A percentile compares a stretch with the other conserved stretches of the same genome.
phyloP scores from a whole-genome alignment of 2,888 invertebrate species.

The Thymelicus acteon region DNA sequence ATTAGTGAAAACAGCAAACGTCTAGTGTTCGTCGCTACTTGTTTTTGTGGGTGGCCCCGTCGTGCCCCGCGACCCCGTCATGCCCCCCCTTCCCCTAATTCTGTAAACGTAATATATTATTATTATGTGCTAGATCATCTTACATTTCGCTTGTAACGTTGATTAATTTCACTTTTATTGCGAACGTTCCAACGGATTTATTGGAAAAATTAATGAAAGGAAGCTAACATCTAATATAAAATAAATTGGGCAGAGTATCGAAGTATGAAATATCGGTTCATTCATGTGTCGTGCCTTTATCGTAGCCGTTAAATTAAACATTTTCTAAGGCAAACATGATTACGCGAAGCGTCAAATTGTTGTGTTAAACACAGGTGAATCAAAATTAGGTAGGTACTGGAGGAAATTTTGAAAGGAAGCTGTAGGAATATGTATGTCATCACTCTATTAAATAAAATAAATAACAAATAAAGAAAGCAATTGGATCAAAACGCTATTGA shows the following conservation, averaged over 20 bases:
- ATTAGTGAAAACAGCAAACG: no score
- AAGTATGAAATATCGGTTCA: background rate
- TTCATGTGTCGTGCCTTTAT: background rate
- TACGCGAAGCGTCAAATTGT: constrained; percentile 7
- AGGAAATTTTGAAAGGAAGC: constrained; percentile 10
- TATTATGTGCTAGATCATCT: background rate
- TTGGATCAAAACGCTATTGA: no score
- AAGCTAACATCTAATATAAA: background rate
- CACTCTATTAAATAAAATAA: no score
- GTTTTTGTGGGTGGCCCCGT: no score
- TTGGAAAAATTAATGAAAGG: background rate
- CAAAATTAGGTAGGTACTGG: background rate
- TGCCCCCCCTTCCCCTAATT: no score
- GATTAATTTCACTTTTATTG: background rate
- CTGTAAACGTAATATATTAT: no score
- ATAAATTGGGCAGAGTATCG: background rate
- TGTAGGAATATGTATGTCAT: no score
- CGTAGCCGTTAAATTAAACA: background rate
- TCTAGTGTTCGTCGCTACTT: no score
- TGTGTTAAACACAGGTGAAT: constrained; percentile 5
- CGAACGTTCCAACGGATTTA: background rate
- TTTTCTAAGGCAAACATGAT: constrained; percentile 9
- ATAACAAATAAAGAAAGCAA: no score
- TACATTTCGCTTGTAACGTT: background rate
- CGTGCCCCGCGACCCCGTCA: no score